Base-by-base conservation (phyloP, 2,113 vertebrate species). In the Nothoprocta perdicaria region DNA sequence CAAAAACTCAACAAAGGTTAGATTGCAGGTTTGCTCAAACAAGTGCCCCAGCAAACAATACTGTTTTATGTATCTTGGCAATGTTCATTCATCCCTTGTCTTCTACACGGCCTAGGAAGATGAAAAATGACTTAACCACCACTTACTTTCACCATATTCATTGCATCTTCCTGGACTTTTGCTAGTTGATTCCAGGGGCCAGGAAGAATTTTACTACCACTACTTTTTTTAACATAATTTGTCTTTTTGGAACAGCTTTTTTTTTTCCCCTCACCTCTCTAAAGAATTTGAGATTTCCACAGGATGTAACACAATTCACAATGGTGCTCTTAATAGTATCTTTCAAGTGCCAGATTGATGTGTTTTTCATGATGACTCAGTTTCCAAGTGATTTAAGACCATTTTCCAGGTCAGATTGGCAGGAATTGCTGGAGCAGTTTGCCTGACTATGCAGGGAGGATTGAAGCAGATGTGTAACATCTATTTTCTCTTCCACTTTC, bases 321-420 rank as follows among this genome's bases (percentile, higher is more conserved):
- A 55, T 80, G 55, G 21, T 94, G 60, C 50, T 91, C 91, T 80
- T 94, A 86, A 87, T 67, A 71, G 63, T 43, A 85, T 58, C 40
- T 83, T 87, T 80, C 68, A 85, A 93, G 63, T 60, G 57, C 63
- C 58, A 84, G 62, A 87, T 82, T 76, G 71, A 90, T 89, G 46
- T 86, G 78, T 65, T 96, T 96, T 94, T 90, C 84, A 68, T 53
- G 61, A 43, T 63, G 74, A 86, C 65, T 80, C 1, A 0, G 29
- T 87, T n/a, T 85, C 69, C 62, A 72, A 81, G 43, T 90, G 67
- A 81, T 82, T 84, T 83, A 82, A 89, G 68, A 76, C 41, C 14
- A 15, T 85, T 91, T 92, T 89, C 79, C 75, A 80, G 75, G 75
- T 82, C 63, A 87, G 40, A 66, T 19, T 69, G 48, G 31, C 81